These are phyloP conservation scores for Yponomeuta plumbellus DNA, from an alignment of 2,888 invertebrate species.

Conservation along the genomic window DNA sequence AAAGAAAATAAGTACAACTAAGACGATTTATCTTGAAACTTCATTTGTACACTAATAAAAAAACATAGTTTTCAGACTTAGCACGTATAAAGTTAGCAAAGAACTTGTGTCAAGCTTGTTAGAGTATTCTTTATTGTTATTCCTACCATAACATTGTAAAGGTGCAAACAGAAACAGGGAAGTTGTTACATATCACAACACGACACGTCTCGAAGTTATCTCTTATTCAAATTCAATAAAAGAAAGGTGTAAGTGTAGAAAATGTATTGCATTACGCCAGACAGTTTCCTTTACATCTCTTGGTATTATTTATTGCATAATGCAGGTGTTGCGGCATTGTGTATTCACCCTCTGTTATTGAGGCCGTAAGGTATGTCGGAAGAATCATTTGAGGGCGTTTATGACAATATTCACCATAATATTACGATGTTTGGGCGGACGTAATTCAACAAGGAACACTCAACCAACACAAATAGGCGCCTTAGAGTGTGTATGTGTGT, in stretches of 20 bases:
- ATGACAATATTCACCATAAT: conserved; percentile 4
- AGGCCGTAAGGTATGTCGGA: not conserved
- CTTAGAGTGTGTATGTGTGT: too few relatives aligned
- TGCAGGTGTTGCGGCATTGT: conserved; percentile 7
- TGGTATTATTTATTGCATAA: not conserved
- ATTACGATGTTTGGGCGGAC: not conserved
- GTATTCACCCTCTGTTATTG: conserved; percentile 6
- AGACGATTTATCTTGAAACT: too few relatives aligned
- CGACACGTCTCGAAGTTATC: conserved; percentile 1
- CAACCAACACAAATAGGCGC: too few relatives aligned
- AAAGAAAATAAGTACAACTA: too few relatives aligned
- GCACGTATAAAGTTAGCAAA: not conserved
- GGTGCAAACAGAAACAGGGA: not conserved
- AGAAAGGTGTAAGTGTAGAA: not conserved
- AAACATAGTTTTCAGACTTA: too few relatives aligned
- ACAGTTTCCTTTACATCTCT: not conserved
- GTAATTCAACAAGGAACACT: not conserved
- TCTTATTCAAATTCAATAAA: conserved; percentile 5
- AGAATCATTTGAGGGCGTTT: not conserved
- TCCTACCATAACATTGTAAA: not conserved
- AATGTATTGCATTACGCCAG: not conserved
- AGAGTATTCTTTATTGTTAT: not conserved
- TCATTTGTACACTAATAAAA: too few relatives aligned
- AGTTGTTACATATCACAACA: not conserved
- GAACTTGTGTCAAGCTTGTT: not conserved